A percentile compares a stretch with the other conserved stretches of the same genome.
Evolutionary conservation across 2,113 vertebrate genomes (phyloP).

Genomic region (Vidua macroura): DNA sequence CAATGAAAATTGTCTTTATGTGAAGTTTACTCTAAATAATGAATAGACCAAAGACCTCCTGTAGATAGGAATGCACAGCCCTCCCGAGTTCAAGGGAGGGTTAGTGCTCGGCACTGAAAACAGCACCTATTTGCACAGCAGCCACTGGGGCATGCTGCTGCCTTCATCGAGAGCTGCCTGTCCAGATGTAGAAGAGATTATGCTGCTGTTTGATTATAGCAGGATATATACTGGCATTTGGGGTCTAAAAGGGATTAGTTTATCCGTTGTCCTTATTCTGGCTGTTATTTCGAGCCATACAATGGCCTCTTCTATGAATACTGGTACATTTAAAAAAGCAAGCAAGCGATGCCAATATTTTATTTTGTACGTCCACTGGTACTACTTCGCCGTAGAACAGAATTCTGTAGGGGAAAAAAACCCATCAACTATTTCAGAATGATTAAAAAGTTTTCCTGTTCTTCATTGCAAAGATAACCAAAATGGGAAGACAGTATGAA

Average conservation of each 20-base stretch:
- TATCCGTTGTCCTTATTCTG: not conserved
- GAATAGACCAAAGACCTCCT: not conserved
- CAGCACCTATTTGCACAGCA: not conserved
- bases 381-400: not conserved
- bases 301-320: not conserved
- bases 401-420: not conserved
- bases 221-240: not conserved
- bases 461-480: not conserved
- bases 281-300: not conserved
- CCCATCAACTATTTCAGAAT: not conserved
- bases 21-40: not conserved
- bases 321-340: not conserved
- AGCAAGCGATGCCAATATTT: not conserved
- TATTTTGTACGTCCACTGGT: not conserved
- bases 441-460: not conserved
- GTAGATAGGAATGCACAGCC: not conserved
- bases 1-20: not conserved
- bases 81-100: not conserved
- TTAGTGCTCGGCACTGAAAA: accelerated
- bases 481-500: not conserved
- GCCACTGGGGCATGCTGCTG: not conserved
- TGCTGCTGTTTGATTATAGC: not conserved
- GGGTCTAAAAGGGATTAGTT: constrained; percentile 41
- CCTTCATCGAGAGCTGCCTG: not conserved
- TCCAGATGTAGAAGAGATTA: constrained; percentile 49